phyloP scores from a whole-genome alignment of 2,113 vertebrate species.

The Macrotis lagotis region DNA sequence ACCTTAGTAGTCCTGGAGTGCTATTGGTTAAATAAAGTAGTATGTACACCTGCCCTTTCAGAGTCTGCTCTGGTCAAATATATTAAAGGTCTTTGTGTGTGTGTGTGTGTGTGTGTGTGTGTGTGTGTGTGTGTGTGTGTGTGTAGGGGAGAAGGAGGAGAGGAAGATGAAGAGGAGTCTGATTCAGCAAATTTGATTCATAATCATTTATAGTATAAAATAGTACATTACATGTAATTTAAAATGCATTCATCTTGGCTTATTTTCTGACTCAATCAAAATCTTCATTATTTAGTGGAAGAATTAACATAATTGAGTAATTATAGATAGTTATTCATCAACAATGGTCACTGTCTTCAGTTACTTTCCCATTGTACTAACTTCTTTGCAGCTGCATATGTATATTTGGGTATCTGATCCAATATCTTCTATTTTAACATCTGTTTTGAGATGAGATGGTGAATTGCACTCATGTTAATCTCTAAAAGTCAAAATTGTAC shows the following conservation, averaged over 20 bases:
- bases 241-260: slow-evolving; percentile 6
- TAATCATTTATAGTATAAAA: background rate
- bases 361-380: slow-evolving; percentile 18
- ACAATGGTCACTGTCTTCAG: background rate
- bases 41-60: background rate
- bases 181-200: slow-evolving; percentile 4
- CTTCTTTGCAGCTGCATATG: slow-evolving; percentile 40
- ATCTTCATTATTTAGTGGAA: background rate
- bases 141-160: background rate
- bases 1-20: slow-evolving; percentile 11
- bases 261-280: background rate
- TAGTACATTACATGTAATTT: background rate
- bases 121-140: background rate
- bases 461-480: slow-evolving; percentile 11
- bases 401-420: slow-evolving; percentile 23
- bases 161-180: background rate
- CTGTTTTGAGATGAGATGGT: background rate
- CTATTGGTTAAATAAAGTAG: slow-evolving; percentile 46
- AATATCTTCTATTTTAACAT: background rate
- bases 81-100: background rate
- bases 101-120: background rate
- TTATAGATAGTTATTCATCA: background rate
- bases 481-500: background rate
- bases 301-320: background rate
- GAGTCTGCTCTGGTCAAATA: slow-evolving; percentile 39